phyloP scores from a whole-genome alignment of 2,888 invertebrate species.

The Xanthia icteritia region DNA sequence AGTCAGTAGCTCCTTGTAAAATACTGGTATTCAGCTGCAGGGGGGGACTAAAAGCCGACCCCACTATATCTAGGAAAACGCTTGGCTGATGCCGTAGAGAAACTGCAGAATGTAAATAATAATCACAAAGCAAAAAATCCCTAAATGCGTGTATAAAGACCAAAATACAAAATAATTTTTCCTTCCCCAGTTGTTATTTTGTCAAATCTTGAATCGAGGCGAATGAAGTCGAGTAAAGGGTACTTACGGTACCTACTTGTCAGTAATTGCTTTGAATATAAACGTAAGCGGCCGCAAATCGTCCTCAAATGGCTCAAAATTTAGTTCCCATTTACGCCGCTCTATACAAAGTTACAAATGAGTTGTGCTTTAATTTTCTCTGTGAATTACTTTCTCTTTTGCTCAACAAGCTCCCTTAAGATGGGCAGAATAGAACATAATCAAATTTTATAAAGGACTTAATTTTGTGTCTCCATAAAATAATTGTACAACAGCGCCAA shows the following conservation, averaged over 20 bases:
- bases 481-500: neutral
- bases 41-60: too few relatives aligned
- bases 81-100: neutral
- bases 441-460: neutral
- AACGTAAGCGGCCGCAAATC: conserved; percentile 43
- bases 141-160: neutral
- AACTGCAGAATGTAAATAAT: neutral
- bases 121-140: neutral
- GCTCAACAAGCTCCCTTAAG: conserved; percentile 13
- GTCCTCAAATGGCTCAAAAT: conserved; percentile 35
- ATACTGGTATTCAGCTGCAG: neutral
- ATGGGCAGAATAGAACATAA: neutral
- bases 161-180: neutral
- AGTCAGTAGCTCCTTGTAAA: neutral
- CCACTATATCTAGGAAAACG: neutral
- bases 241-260: conserved; percentile 28
- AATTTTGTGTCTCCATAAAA: neutral
- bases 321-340: conserved; percentile 23
- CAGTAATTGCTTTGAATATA: conserved; percentile 50
- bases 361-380: conserved; percentile 35
- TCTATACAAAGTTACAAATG: conserved; percentile 32
- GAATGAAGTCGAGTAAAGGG: conserved; percentile 25
- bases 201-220: conserved; percentile 11
- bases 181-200: conserved; percentile 17
- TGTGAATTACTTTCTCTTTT: conserved; percentile 27